Conservation (phyloP, 1,140 invertebrate genomes). For the Chironomus striatipennis region DNA sequence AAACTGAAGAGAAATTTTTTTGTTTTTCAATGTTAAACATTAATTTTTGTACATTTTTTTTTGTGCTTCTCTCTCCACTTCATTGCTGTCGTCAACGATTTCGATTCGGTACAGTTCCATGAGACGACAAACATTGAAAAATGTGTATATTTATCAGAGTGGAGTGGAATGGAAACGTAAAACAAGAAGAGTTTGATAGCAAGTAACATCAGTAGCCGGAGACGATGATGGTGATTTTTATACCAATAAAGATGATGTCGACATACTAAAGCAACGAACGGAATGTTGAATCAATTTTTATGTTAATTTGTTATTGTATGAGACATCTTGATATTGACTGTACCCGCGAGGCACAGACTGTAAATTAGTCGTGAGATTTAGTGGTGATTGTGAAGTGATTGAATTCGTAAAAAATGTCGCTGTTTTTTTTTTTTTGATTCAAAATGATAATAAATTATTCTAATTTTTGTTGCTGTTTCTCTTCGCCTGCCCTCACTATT, state of each 20-base stretch:
- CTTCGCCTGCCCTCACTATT: background rate
- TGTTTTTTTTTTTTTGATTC: background rate
- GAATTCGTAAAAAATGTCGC: background rate
- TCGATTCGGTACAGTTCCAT: background rate
- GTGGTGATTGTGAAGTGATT: background rate
- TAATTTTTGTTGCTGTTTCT: background rate
- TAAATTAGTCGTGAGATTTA: background rate
- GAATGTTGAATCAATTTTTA: background rate
- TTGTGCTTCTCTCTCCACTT: too few relatives aligned
- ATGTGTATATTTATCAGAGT: too few relatives aligned
- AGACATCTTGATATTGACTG: background rate
- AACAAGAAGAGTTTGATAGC: background rate
- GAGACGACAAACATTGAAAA: background rate
- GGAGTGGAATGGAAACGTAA: too few relatives aligned
- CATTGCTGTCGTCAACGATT: background rate
- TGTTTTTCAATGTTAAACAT: background rate
- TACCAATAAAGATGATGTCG: background rate
- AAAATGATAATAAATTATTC: conserved; percentile 15
- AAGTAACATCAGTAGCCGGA: conserved; percentile 2
- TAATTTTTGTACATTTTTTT: too few relatives aligned
- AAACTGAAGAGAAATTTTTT: conserved; percentile 6
- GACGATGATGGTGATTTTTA: too few relatives aligned
- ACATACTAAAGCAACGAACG: background rate
- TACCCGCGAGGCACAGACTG: conserved; percentile 3
- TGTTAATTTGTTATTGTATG: conserved; percentile 1